Evolutionary conservation across 2,888 invertebrate genomes (phyloP), one percentile per base, ranked within the genome.

Genomic region (Heliconius aoede): DNA sequence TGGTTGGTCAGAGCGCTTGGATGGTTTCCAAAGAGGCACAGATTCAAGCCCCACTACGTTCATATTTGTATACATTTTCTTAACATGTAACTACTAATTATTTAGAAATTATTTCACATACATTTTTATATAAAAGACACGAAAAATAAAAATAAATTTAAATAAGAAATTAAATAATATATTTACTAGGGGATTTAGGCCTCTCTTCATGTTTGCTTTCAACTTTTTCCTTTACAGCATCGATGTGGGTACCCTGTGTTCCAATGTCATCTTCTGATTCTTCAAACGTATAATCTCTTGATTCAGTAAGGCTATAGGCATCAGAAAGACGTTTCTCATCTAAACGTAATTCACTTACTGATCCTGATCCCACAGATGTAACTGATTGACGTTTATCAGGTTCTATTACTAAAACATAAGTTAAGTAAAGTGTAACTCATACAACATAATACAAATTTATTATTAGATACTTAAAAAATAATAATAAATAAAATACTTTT

Each of bases 261-360:
- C 88, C 91, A 76, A 94, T 93, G 77, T 94, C 95, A 78, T 95
- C 94, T 86, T 95, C 95, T 0, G 95, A 95, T 81, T 95, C 95
- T 82, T 95, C 95, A 81, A 95, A 95, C 0, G 95, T 95, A 75
- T 95, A 95, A 81, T 95, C 95, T 80, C 91, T 89, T 0, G 95
- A 95, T 81, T 95, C 95, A 61, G 95, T 95, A 2, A 95, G 83
- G 78, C 95, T 95, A 40, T 92, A 90, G 65, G 94, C 95, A 83
- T 95, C 95, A 72, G 95, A 95, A 13, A 90, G 85, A 61, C 95
- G 89, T 82, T 95, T 95, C 80, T 94, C 94, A 81, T 93, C 92
- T 74, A 94, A 84, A 40, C 93, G 90, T 3, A 95, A 85, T 80
- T 95, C 95, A 81, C 90, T 86, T 9, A 90, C 82, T 18, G 94